Evolutionary conservation across 2,888 invertebrate genomes (phyloP).

Genomic region (Cantharis flavilabris): DNA sequence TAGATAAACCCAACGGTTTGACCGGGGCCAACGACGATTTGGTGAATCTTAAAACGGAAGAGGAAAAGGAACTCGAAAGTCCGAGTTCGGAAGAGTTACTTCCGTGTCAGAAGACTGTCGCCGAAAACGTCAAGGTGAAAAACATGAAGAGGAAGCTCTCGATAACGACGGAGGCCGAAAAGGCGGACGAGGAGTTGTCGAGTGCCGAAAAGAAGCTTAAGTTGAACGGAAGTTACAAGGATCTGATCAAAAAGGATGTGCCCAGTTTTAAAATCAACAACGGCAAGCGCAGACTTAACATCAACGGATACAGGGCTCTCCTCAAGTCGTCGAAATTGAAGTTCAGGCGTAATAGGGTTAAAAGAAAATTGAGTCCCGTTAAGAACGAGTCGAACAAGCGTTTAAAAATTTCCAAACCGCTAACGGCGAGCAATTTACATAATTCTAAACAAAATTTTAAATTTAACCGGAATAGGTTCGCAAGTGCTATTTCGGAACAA

Average conservation of each 20-base stretch:
- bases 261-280: conserved; percentile 54
- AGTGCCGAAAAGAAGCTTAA: conserved; percentile 41
- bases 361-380: conserved; percentile 54
- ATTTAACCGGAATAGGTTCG: conserved; percentile 39
- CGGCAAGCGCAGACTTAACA: conserved; percentile 55
- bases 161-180: conserved; percentile 37
- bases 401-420: conserved; percentile 46
- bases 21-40: background rate
- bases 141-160: conserved; percentile 59
- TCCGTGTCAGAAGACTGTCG: conserved; percentile 52
- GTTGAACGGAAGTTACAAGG: conserved; percentile 52
- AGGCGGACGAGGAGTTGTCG: conserved; percentile 32
- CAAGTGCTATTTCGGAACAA: conserved; percentile 33
- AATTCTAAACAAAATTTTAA: conserved; percentile 45
- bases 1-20: background rate
- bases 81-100: conserved; percentile 20
- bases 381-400: conserved; percentile 38
- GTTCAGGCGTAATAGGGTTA: conserved; percentile 54
- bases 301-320: conserved; percentile 23
- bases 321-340: conserved; percentile 35
- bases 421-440: conserved; percentile 45
- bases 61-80: conserved; percentile 29
- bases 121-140: conserved; percentile 55
- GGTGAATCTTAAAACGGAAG: conserved; percentile 22
- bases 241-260: conserved; percentile 57